A percentile compares a stretch with the other conserved stretches of the same genome.
These are phyloP conservation scores for Anseranas semipalmata DNA, from an alignment of 2,113 vertebrate genomes.

Conservation along the genomic window DNA sequence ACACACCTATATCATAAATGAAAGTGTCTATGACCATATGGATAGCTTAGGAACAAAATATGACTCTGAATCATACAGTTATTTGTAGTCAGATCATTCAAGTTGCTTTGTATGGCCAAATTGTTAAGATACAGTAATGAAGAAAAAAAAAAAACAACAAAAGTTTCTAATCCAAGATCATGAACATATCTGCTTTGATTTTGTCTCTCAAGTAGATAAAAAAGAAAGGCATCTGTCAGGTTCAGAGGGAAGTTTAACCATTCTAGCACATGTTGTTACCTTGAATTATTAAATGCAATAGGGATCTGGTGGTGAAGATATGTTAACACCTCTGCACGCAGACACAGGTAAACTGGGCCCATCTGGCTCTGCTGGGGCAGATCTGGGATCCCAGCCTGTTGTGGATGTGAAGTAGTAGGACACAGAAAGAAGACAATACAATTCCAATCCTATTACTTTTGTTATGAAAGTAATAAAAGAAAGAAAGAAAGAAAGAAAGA, in stretches of 20 bases:
- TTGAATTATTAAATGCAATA: neutral
- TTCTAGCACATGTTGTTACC: neutral
- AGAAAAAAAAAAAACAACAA: neutral
- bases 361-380: neutral
- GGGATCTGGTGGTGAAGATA: neutral
- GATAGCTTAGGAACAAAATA: neutral
- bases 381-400: neutral
- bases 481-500: neutral
- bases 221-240: neutral
- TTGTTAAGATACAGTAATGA: neutral
- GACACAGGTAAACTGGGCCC: no score
- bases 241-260: neutral
- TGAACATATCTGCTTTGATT: neutral
- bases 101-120: neutral
- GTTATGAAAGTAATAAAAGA: neutral
- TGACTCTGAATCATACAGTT: neutral
- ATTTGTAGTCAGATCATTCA: neutral
- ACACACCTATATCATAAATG: neutral
- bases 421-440: neutral
- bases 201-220: neutral
- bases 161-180: neutral
- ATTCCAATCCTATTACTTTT: neutral
- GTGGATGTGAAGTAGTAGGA: neutral
- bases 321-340: neutral
- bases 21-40: neutral